Evolutionary conservation across 2,797 vertebrate genomes (phyloP).

Genomic region (Poeciliopsis gracilis): DNA sequence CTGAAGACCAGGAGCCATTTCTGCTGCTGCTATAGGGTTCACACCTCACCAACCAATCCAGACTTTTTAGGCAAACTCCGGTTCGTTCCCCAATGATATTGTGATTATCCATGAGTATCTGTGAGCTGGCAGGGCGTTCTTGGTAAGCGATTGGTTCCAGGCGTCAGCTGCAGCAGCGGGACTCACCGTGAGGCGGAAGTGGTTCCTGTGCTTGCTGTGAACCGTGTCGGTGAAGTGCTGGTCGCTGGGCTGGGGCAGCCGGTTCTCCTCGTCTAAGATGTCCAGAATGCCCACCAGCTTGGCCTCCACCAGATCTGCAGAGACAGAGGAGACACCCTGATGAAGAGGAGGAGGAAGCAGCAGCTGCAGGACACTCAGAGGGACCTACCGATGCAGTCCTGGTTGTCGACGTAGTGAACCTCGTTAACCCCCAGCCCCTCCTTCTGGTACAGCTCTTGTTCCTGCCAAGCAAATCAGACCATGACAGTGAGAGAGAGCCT

Average conservation of each 20-base stretch:
- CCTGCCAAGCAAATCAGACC: slow-evolving; percentile 76
- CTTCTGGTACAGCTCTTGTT: slow-evolving; percentile 95
- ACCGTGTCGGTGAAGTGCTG: slow-evolving; percentile 93
- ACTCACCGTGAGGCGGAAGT: slow-evolving; percentile 94
- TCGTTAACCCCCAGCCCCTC: slow-evolving; percentile 97
- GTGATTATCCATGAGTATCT: too few species aligned
- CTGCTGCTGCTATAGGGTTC: too few species aligned
- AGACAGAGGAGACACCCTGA: not conserved
- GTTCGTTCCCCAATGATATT: too few species aligned
- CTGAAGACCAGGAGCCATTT: too few species aligned
- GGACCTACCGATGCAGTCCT: slow-evolving; percentile 94
- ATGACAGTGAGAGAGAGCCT: not conserved
- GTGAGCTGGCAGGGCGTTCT: too few species aligned
- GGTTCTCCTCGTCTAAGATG: slow-evolving; percentile 98
- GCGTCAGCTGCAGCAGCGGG: too few species aligned
- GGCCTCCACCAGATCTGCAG: slow-evolving; percentile 93
- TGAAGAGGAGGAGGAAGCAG: not conserved
- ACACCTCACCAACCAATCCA: not conserved
- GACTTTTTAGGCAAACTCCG: too few species aligned
- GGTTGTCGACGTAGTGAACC: slow-evolving; percentile 98
- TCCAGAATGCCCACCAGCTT: slow-evolving; percentile 94
- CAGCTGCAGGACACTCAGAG: not conserved
- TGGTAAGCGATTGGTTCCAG: too few species aligned
- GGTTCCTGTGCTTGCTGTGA: slow-evolving; percentile 94
- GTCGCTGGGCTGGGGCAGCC: slow-evolving; percentile 95